Evolutionary conservation across 2,888 invertebrate species (phyloP).

Genomic region (Camptogramma bilineatum): DNA sequence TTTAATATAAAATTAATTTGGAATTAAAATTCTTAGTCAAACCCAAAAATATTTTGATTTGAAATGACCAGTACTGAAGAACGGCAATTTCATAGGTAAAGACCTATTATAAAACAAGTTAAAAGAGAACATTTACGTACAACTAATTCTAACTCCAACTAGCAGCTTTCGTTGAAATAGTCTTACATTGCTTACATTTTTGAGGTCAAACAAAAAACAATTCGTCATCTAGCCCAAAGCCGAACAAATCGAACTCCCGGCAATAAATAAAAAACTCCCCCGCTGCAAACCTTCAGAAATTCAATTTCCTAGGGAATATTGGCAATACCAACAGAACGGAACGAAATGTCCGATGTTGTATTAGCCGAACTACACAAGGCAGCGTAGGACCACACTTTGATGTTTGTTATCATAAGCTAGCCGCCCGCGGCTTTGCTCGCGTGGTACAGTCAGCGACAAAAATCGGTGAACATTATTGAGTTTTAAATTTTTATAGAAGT

Average conservation of each 20-base stretch:
- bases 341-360: slow-evolving; percentile 58
- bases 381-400: not conserved
- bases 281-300: slow-evolving; percentile 55
- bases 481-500: too few relatives aligned
- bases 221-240: slow-evolving; percentile 33
- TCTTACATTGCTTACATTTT: not conserved
- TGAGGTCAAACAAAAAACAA: slow-evolving; percentile 40
- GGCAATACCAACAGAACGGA: slow-evolving; percentile 66
- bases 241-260: slow-evolving; percentile 42
- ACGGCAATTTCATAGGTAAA: too few relatives aligned
- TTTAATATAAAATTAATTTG: too few relatives aligned
- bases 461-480: too few relatives aligned
- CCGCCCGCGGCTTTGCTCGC: not conserved
- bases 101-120: too few relatives aligned
- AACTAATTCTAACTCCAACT: not conserved
- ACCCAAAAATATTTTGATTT: too few relatives aligned
- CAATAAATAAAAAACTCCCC: slow-evolving; percentile 48
- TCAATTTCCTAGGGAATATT: slow-evolving; percentile 66
- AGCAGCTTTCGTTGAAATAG: not conserved
- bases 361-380: slow-evolving; percentile 34
- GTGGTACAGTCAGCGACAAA: too few relatives aligned
- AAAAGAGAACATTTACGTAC: too few relatives aligned
- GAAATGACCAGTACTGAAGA: too few relatives aligned
- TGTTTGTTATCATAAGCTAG: not conserved
- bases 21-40: too few relatives aligned